Conservation (phyloP, 2,113 vertebrate species). For the Pipra filicauda region DNA sequence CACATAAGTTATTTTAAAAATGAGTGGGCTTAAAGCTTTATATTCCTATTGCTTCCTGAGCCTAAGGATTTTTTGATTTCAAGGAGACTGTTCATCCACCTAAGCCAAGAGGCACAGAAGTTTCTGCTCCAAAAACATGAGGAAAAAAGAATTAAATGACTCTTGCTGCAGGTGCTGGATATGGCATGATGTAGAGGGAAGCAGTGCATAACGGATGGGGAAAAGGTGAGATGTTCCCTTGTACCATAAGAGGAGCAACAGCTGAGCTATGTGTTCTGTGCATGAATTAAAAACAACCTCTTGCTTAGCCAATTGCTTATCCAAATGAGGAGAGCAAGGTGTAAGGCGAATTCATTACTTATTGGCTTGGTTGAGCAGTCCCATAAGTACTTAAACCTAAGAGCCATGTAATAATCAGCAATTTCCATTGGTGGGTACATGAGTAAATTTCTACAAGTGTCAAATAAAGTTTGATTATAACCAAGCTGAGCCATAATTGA, state of each 20-base stretch:
- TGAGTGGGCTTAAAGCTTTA: not conserved
- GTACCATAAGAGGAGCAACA: not conserved
- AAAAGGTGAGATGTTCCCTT: conserved; percentile 14
- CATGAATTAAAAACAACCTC: not conserved
- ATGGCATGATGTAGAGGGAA: not conserved
- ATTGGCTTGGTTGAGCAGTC: not conserved
- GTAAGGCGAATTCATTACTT: conserved; percentile 21
- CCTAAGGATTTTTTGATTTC: not conserved
- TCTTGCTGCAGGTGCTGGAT: not conserved
- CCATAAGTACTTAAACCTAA: not conserved
- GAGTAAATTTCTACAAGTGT: not conserved
- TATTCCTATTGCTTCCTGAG: not conserved
- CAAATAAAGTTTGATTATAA: not conserved
- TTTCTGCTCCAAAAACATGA: not conserved
- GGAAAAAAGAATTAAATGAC: not conserved
- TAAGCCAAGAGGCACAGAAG: not conserved
- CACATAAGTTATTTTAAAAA: not conserved
- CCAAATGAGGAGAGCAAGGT: conserved; percentile 23
- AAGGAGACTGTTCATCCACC: not conserved
- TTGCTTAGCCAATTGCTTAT: conserved; percentile 1
- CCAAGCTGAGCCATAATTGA: not conserved
- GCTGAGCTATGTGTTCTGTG: not conserved
- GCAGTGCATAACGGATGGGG: conserved; percentile 24
- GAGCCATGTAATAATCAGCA: not conserved
- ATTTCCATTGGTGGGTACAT: not conserved